Conservation (phyloP, 2,113 vertebrate species). For the Otocyon megalotis region DNA sequence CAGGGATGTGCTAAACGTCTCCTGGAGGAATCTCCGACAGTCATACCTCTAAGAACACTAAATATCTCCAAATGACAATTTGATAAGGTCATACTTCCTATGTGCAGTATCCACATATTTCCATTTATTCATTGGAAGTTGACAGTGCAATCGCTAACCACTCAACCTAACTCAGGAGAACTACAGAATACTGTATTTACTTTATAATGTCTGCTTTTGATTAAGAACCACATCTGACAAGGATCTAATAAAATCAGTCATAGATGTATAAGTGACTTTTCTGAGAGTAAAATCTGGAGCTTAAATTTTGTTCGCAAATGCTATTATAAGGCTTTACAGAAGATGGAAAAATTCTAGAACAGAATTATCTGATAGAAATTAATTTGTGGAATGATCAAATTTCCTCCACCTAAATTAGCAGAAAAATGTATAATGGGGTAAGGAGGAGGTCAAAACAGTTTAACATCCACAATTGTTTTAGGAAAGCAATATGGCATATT, state of each 20-base stretch:
- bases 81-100: slow-evolving; percentile 5
- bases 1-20: not conserved
- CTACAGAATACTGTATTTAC: not conserved
- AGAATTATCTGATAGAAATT: not conserved
- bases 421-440: not conserved
- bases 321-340: not conserved
- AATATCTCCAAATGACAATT: not conserved
- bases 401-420: not conserved
- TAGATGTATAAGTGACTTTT: not conserved
- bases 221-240: slow-evolving; percentile 24
- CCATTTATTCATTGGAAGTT: not conserved
- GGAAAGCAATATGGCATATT: not conserved
- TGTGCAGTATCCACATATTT: not conserved
- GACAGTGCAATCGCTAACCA: not conserved
- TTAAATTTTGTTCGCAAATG: not conserved
- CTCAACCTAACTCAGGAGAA: not conserved
- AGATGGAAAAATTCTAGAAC: not conserved
- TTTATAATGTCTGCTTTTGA: not conserved
- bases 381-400: not conserved
- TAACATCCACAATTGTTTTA: not conserved
- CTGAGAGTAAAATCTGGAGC: not conserved
- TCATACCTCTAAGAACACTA: not conserved
- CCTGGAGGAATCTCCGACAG: not conserved
- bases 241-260: slow-evolving; percentile 23
- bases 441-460: not conserved